Evolutionary conservation across 2,888 invertebrate genomes (phyloP), one percentile per base, ranked within the genome.

Genomic region (Drosophila infuscata): DNA sequence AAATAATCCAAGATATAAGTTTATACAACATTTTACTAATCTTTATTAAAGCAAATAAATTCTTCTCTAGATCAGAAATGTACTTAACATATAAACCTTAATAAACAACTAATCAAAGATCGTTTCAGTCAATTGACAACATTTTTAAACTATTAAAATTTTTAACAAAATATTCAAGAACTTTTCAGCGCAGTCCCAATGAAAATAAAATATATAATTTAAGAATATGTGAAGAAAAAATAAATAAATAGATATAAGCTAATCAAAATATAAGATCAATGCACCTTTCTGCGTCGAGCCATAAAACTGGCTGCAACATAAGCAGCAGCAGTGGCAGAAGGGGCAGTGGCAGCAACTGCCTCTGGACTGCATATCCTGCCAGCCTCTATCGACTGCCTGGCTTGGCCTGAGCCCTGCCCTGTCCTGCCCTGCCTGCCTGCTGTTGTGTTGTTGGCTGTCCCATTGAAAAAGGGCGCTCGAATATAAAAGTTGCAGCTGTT

Each of bases 381-480:
- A 74, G 85, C 75, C 82, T 79, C 62, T 73, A 74, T 63, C 32
- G 71, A 57, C 68, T 72, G 70, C 62, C 69, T 56, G 57, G 30
- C n/a, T 43, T 43, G 61, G 52, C 25, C 53, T 64, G 25, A 41
- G 32, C 68, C 38, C 32, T 61, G 69, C 70, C 38, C 25, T 25
- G 25, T 2, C 25, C 25, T 25, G 29, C 67, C 36, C 25, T 59
- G 69, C 70, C 35, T 60, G 64, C 68, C 61, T 53, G 63, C 62
- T 67, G 60, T 48, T 65, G 72, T 57, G 66, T 53, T 30, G 36
- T 15, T 56, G 30, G 56, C 69, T 64, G 69, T 77, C 87, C 79
- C 89, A 83, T 83, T 83, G 73, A 83, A 77, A 81, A 82, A 82
- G 74, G 81, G 84, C 87, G 84, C 84, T 81, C 74, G 67, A 74